phyloP scores from a whole-genome alignment of 2,888 invertebrate species.

The Tribolium freemani region DNA sequence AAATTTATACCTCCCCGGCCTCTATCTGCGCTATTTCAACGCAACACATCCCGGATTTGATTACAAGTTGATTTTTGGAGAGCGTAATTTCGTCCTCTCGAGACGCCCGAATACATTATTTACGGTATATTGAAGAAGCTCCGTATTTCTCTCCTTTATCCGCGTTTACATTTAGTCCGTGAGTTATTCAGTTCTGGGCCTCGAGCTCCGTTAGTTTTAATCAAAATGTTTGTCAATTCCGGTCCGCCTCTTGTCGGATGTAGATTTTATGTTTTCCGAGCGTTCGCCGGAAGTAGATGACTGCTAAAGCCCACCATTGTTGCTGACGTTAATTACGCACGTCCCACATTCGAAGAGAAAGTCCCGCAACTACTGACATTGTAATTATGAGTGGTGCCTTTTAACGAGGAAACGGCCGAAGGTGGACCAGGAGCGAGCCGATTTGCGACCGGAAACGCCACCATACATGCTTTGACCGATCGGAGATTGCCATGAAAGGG shows the following conservation, averaged over 20 bases:
- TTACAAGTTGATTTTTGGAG: conserved; percentile 20
- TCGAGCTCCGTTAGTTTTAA: conserved; percentile 46
- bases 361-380: conserved; percentile 15
- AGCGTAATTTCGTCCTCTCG: conserved; percentile 2
- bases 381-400: conserved; percentile 38
- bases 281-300: conserved; percentile 31
- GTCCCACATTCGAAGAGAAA: conserved; percentile 24
- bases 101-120: conserved; percentile 25
- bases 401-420: conserved; percentile 15
- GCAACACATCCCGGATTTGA: background rate
- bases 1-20: conserved; percentile 25
- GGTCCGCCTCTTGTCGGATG: conserved; percentile 41
- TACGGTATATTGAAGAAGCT: conserved; percentile 27
- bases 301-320: conserved; percentile 30
- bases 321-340: conserved; percentile 34
- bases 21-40: background rate
- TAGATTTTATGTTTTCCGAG: conserved; percentile 39
- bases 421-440: background rate
- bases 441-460: background rate
- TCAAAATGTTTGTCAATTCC: conserved; percentile 50
- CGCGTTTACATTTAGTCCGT: conserved; percentile 31
- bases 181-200: conserved; percentile 30
- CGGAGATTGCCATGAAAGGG: background rate
- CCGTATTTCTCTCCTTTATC: conserved; percentile 20
- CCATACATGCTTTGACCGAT: background rate